Evolutionary conservation across 2,797 vertebrate genomes (phyloP).

Genomic region (Helicolenus hilgendorfi): DNA sequence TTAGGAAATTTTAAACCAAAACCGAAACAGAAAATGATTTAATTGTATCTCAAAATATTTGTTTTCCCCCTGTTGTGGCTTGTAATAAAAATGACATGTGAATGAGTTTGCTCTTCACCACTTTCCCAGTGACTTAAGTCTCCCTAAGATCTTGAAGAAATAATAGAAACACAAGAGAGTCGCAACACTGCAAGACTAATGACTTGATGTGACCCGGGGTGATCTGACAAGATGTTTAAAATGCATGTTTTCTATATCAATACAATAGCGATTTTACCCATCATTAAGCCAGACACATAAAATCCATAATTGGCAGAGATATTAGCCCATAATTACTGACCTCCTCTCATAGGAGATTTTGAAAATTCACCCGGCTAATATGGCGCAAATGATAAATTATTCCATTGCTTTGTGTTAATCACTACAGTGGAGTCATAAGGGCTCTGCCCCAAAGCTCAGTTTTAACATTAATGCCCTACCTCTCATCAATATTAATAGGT

Average conservation of each 20-base stretch:
- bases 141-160: slow-evolving; percentile 36
- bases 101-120: slow-evolving; percentile 24
- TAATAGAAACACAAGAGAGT: slow-evolving; percentile 54
- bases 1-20: not conserved
- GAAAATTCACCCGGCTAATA: slow-evolving; percentile 82
- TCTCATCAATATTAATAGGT: slow-evolving; percentile 91
- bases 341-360: slow-evolving; percentile 81
- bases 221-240: slow-evolving; percentile 86
- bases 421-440: slow-evolving; percentile 88
- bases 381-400: slow-evolving; percentile 88
- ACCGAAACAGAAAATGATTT: too few species aligned
- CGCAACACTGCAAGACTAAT: slow-evolving; percentile 77
- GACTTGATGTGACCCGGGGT: slow-evolving; percentile 80
- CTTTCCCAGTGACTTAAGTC: slow-evolving; percentile 22
- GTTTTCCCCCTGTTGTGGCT: not conserved
- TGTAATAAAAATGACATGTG: not conserved
- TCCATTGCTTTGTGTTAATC: slow-evolving; percentile 91
- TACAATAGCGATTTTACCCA: slow-evolving; percentile 84
- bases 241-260: slow-evolving; percentile 83
- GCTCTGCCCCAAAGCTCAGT: slow-evolving; percentile 87
- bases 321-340: slow-evolving; percentile 88
- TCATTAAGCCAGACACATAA: slow-evolving; percentile 83
- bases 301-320: slow-evolving; percentile 87
- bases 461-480: slow-evolving; percentile 90
- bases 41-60: not conserved